phyloP scores from a whole-genome alignment of 1,140 invertebrate species.

The Camponotus pennsylvanicus region DNA sequence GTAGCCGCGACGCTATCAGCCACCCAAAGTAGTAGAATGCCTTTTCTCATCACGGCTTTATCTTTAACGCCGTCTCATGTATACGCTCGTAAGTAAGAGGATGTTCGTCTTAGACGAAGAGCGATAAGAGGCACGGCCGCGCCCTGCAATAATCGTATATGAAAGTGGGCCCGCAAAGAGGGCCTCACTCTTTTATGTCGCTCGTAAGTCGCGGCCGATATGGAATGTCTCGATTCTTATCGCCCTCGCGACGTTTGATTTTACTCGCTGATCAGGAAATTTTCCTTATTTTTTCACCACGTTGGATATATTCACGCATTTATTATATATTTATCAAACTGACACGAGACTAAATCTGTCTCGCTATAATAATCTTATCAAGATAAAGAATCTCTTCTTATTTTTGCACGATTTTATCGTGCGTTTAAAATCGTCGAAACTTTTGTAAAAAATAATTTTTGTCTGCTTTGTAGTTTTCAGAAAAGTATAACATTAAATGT shows the following conservation, averaged over 20 bases:
- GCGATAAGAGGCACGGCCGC: slow-evolving; percentile 32
- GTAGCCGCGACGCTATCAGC: slow-evolving; percentile 57
- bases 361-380: background rate
- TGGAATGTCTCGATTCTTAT: slow-evolving; percentile 24
- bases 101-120: slow-evolving; percentile 58
- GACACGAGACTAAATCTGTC: background rate
- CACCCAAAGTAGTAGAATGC: slow-evolving; percentile 59
- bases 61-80: slow-evolving; percentile 50
- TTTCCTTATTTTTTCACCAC: background rate
- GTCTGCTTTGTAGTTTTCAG: background rate
- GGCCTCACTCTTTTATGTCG: slow-evolving; percentile 66
- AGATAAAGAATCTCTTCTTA: background rate
- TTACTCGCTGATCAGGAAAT: background rate
- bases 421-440: slow-evolving; percentile 19
- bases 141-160: slow-evolving; percentile 52
- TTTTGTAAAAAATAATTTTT: slow-evolving; percentile 31
- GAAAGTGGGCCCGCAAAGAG: slow-evolving; percentile 65
- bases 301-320: background rate
- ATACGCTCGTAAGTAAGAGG: slow-evolving; percentile 68
- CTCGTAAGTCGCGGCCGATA: slow-evolving; percentile 57
- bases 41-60: slow-evolving; percentile 63
- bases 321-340: background rate
- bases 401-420: slow-evolving; percentile 5
- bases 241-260: background rate
- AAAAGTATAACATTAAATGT: background rate